Conservation (phyloP, 2,113 vertebrate species). For the human (Homo sapiens) region GRCh38 chr5:6808501-6809000, state of each 20-base stretch:
- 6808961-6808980: background rate
- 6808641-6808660: background rate
- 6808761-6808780: background rate
- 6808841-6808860: background rate
- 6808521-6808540: background rate
- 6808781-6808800: background rate
- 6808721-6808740: background rate
- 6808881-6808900: background rate
- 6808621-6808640: too few species aligned
- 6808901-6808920: background rate
- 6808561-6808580: background rate
- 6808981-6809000: background rate
- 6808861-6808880: background rate
- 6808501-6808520: fast-evolving
- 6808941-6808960: background rate
- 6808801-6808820: background rate
- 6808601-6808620: fast-evolving
- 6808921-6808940: background rate
- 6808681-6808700: background rate
- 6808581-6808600: background rate
- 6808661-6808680: background rate
- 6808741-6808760: too few species aligned
- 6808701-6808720: background rate
- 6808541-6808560: background rate
- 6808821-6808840: too few species aligned